phyloP scores from a whole-genome alignment of 2,797 vertebrate genomes.

The Hyperoplus lanceolatus region DNA sequence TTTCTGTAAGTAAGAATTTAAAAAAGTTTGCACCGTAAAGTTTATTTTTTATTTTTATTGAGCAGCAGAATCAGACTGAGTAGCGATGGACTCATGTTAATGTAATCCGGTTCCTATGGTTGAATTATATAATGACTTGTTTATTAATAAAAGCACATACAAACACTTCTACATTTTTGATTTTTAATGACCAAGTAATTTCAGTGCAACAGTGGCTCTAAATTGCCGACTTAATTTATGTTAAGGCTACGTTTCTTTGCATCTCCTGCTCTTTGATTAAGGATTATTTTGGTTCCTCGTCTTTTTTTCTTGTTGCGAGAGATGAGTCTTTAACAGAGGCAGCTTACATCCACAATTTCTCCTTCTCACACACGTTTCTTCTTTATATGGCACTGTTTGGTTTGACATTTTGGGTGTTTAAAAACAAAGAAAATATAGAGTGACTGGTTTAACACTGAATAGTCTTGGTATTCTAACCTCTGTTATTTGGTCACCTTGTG shows the following conservation, averaged over 20 bases:
- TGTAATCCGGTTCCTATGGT: background rate
- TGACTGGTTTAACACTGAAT: background rate
- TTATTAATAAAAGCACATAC: constrained; percentile 3
- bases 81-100: too few species aligned
- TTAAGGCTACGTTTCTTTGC: constrained; percentile 34
- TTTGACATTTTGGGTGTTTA: constrained; percentile 51
- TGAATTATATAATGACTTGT: background rate
- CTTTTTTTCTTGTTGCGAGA: constrained; percentile 67
- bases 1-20: background rate
- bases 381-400: constrained; percentile 59
- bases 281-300: constrained; percentile 63
- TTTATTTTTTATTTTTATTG: background rate
- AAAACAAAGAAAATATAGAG: constrained; percentile 1
- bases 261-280: constrained; percentile 53
- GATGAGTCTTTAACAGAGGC: constrained; percentile 72
- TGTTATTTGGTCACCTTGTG: constrained; percentile 1
- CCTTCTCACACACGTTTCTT: constrained; percentile 47
- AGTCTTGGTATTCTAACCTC: background rate
- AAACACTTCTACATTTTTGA: background rate
- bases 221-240: constrained; percentile 30
- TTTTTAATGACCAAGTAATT: constrained; percentile 15
- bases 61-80: background rate
- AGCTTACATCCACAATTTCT: constrained; percentile 68
- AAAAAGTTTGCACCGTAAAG: background rate
- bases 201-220: constrained; percentile 18